Evolutionary conservation across 2,797 vertebrate species (phyloP), one percentile per base, ranked within the genome.

Genomic region (Ambastaia sidthimunki): DNA sequence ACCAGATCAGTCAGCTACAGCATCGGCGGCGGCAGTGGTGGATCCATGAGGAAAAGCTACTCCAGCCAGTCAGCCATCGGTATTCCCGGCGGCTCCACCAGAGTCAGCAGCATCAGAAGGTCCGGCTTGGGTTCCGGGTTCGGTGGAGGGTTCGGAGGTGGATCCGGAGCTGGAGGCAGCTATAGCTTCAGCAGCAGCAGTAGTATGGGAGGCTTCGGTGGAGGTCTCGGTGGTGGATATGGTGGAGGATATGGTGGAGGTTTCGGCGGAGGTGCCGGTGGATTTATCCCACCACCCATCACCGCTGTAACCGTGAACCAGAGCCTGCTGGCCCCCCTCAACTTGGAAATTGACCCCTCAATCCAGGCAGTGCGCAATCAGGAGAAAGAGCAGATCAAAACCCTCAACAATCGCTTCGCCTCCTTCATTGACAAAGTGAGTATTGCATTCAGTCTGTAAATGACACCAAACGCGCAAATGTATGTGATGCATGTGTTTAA

Each of bases 311-410:
- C 93, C 0, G 81, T 96, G 89, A 98, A 98, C 91, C 90, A 92
- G 88, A 96, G 91, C 86, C 93, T 98, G 70, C 89, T 99, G 91
- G 62, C 91, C 10, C 96, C 97, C 0, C 91, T 98, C 82, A 90
- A 94, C 1, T 84, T 98, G 79, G 92, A 94, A 66, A 97, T 98
- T 0, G 96, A 98, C 89, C 95, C 95, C 0, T 90, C 37, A 80
- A 96, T 97, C 90, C 96, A 98, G 86, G 86, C 25, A 0, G 93
- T 98, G 69, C 94, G 95, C 77, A 96, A 89, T 82, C 94, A 97
- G 73, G 98, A 99, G 90, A 98, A 98, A 90, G 97, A 99, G 7
- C 96, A 99, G 90, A 98, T 99, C 91, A 99, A 98, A 93, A 88
- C 80, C 44, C 96, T 99, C 65, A 99, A 99, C 95, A 97, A 99